These are phyloP conservation scores for Hippotragus niger DNA, from an alignment of 2,113 vertebrate genomes.

Conservation along the genomic window DNA sequence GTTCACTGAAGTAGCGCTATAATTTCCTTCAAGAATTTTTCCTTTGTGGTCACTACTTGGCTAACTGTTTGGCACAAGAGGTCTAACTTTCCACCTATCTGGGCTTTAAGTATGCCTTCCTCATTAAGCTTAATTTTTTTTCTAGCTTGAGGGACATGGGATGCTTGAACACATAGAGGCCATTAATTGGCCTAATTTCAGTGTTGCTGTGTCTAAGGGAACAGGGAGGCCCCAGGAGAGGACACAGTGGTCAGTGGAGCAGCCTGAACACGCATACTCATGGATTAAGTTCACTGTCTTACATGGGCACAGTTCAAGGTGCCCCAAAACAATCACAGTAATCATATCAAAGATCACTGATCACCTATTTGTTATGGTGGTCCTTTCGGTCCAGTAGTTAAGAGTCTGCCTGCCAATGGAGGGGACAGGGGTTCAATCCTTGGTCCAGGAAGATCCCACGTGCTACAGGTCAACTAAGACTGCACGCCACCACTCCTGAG, in stretches of 20 bases:
- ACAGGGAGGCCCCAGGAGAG: neutral
- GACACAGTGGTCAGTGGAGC: no score
- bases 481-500: neutral
- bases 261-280: neutral
- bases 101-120: neutral
- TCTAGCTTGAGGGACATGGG: neutral
- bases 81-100: neutral
- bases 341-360: neutral
- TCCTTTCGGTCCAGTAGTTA: neutral
- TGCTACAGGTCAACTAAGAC: neutral
- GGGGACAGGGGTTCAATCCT: neutral
- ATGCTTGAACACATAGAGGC: neutral
- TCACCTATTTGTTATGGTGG: neutral
- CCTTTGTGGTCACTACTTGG: neutral
- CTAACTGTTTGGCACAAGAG: neutral
- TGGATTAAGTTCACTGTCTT: neutral
- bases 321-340: neutral
- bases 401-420: neutral
- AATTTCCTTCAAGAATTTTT: neutral
- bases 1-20: neutral
- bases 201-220: neutral
- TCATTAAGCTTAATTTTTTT: neutral
- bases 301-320: neutral
- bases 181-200: neutral
- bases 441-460: neutral